phyloP scores from a whole-genome alignment of 2,888 invertebrate genomes.

The Rhagonycha lutea region DNA sequence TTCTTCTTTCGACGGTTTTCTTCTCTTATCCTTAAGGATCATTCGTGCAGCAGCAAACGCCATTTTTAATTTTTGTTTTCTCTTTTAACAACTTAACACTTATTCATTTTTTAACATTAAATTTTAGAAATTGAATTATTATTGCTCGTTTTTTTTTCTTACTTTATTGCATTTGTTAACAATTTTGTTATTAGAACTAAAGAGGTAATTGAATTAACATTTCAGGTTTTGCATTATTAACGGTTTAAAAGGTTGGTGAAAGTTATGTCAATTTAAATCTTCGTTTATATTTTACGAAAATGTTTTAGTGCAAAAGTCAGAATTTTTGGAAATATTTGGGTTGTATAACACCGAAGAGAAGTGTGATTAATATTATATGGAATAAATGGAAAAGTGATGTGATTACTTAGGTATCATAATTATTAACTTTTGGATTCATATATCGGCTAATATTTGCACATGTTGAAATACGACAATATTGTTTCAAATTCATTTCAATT shows the following conservation, averaged over 20 bases:
- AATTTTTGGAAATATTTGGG: no score
- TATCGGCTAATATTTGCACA: no score
- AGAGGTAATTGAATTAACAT: not conserved
- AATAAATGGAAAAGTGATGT: no score
- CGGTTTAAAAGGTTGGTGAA: not conserved
- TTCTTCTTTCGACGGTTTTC: conserved; percentile 81
- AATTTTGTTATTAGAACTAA: not conserved
- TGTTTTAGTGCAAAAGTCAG: no score
- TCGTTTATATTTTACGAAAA: no score
- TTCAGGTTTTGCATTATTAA: not conserved
- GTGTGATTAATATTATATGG: no score
- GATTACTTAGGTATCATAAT: no score
- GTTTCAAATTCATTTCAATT: no score
- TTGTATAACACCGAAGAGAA: no score
- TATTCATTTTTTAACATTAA: not conserved
- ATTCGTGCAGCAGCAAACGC: conserved; percentile 84
- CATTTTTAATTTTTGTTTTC: conserved; percentile 55
- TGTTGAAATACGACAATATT: no score
- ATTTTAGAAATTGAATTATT: not conserved
- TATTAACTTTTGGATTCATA: no score
- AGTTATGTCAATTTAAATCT: not conserved
- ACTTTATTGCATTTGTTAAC: not conserved
- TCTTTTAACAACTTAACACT: not conserved
- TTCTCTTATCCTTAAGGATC: conserved; percentile 81
- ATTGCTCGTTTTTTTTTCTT: not conserved